Evolutionary conservation across 1,140 invertebrate species (phyloP).

Genomic region (Zaprionus camerounensis): DNA sequence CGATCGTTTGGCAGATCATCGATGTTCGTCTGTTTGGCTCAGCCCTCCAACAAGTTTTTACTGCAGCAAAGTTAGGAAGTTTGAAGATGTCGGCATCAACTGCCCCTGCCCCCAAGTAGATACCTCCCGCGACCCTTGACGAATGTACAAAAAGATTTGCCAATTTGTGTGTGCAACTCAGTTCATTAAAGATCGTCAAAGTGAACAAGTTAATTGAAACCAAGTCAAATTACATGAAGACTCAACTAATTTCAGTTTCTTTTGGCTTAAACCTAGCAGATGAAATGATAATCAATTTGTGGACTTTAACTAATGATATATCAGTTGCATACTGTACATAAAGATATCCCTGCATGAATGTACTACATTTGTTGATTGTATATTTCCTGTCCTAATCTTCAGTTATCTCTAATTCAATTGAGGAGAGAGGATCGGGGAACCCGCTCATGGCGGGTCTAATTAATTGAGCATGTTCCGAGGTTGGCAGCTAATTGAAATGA

Average conservation of each 20-base stretch:
- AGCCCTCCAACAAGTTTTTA: constrained; percentile 13
- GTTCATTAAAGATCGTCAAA: constrained; percentile 4
- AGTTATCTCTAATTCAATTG: constrained; percentile 3
- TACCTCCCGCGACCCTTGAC: background rate
- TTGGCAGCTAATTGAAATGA: constrained; percentile 75
- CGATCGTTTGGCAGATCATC: constrained; percentile 63
- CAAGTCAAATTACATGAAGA: constrained; percentile 1
- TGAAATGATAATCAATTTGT: too few species aligned
- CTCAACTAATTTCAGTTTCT: background rate
- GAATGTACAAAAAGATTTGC: constrained; percentile 8
- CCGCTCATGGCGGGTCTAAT: constrained; percentile 36
- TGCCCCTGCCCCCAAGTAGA: constrained; percentile 11
- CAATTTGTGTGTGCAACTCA: constrained; percentile 33
- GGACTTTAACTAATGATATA: too few species aligned
- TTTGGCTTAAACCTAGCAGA: too few species aligned
- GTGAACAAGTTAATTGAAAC: constrained; percentile 33
- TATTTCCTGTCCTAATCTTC: constrained; percentile 5
- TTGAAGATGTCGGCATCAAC: constrained; percentile 36
- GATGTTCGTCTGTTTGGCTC: constrained; percentile 7
- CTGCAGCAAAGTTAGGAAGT: background rate
- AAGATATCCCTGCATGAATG: background rate
- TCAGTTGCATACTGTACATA: background rate
- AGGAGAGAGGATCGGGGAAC: background rate
- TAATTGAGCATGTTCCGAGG: constrained; percentile 44
- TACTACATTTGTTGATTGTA: background rate